These are phyloP conservation scores for Drosophila pseudotalamancana DNA, from an alignment of 2,888 invertebrate species.

Conservation along the genomic window DNA sequence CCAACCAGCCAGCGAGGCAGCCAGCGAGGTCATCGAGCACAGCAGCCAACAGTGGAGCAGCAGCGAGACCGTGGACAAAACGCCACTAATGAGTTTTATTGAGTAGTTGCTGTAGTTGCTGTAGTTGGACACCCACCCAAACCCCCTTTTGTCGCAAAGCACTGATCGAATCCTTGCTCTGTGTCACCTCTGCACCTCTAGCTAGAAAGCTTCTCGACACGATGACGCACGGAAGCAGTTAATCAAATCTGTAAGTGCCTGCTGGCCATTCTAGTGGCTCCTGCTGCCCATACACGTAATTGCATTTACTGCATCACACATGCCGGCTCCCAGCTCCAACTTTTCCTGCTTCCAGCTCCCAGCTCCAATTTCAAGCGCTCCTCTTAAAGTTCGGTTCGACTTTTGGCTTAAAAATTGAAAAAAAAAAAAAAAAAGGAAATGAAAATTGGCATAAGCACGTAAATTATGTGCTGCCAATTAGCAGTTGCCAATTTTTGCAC, in stretches of 20 bases:
- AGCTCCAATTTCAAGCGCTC: background rate
- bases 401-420: slow-evolving; percentile 40
- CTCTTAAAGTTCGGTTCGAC: slow-evolving; percentile 1
- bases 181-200: slow-evolving; percentile 13
- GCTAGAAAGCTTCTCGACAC: slow-evolving; percentile 57
- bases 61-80: slow-evolving; percentile 52
- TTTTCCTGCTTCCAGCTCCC: background rate
- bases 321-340: slow-evolving; percentile 3
- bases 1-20: slow-evolving; percentile 9
- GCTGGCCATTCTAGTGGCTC: slow-evolving; percentile 33
- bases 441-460: slow-evolving; percentile 75
- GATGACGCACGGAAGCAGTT: slow-evolving; percentile 80
- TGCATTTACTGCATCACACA: slow-evolving; percentile 63
- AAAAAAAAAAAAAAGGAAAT: slow-evolving; percentile 36
- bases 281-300: slow-evolving; percentile 46
- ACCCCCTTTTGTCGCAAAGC: slow-evolving; percentile 3
- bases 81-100: slow-evolving; percentile 81
- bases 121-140: slow-evolving; percentile 17
- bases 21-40: too few species aligned
- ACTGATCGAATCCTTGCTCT: too few species aligned
- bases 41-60: slow-evolving; percentile 3
- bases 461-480: slow-evolving; percentile 80
- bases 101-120: slow-evolving; percentile 72
- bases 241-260: slow-evolving; percentile 76
- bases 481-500: slow-evolving; percentile 65